phyloP scores from a whole-genome alignment of 2,888 invertebrate genomes.

The Lithophane socia region DNA sequence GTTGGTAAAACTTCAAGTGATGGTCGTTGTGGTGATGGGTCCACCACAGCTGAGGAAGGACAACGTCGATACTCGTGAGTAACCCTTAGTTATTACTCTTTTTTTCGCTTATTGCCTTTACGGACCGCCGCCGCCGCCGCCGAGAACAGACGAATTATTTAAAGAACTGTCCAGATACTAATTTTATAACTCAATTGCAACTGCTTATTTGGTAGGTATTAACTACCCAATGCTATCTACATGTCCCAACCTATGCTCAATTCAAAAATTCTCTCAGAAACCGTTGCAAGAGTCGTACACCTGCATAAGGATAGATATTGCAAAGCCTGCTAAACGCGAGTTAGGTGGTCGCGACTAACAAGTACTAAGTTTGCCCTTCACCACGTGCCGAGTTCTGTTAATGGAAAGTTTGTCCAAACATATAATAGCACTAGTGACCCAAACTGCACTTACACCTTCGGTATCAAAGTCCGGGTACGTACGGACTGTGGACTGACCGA shows the following conservation, averaged over 20 bases:
- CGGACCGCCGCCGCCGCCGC: too few relatives aligned
- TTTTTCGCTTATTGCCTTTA: not conserved
- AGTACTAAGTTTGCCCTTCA: conserved; percentile 65
- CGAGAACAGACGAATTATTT: not conserved
- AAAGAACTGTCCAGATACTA: not conserved
- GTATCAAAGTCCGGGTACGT: conserved; percentile 78
- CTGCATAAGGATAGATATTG: conserved; percentile 62
- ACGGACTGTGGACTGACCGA: conserved; percentile 70
- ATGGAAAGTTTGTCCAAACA: conserved; percentile 79
- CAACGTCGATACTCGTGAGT: not conserved
- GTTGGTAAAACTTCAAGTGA: not conserved
- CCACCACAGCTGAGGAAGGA: not conserved
- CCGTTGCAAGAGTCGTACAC: conserved; percentile 63
- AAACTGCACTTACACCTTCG: conserved; percentile 84
- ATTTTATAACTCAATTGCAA: conserved; percentile 5
- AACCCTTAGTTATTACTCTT: not conserved
- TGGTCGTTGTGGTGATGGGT: not conserved
- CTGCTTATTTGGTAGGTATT: too few relatives aligned
- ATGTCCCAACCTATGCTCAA: not conserved
- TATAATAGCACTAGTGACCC: conserved; percentile 76
- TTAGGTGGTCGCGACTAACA: conserved; percentile 71
- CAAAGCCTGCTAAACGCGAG: conserved; percentile 75
- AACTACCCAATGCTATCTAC: not conserved
- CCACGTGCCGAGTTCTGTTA: conserved; percentile 77
- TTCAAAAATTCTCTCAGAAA: not conserved